Conservation (phyloP, 1,140 invertebrate genomes). For the Drosophila sucinea region DNA sequence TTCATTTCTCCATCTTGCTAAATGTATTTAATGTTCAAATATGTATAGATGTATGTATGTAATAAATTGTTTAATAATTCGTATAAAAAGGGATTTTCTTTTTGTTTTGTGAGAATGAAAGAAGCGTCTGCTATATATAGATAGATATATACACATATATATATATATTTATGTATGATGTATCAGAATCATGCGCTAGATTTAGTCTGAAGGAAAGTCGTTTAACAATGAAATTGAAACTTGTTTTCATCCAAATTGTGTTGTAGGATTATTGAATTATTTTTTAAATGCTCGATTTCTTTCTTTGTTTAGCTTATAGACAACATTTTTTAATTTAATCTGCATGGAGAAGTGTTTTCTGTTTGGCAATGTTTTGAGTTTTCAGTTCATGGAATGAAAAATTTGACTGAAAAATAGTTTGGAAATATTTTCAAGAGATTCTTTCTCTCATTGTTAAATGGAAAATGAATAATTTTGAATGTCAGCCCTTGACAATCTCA, state of each 20-base stretch:
- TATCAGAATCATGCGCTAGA: conserved; percentile 11
- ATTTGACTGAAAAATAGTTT: background rate
- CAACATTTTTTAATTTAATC: no score
- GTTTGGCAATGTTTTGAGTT: background rate
- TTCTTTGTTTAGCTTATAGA: no score
- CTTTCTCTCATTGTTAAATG: no score
- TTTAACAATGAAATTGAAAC: no score
- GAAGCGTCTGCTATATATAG: conserved; percentile 57
- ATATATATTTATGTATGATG: conserved; percentile 41
- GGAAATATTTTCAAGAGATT: no score
- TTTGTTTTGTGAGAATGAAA: conserved; percentile 65
- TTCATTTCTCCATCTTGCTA: conserved; percentile 28
- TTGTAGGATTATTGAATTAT: no score
- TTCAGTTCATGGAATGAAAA: background rate
- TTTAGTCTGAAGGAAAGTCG: background rate
- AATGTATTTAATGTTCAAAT: conserved; percentile 30
- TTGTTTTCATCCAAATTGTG: no score
- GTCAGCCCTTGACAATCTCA: no score
- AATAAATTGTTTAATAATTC: conserved; percentile 73
- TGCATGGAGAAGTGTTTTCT: no score
- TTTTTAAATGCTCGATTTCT: background rate
- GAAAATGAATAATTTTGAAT: no score
- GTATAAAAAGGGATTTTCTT: conserved; percentile 54
- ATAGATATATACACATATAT: conserved; percentile 19
- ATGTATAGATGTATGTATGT: conserved; percentile 33